phyloP scores from a whole-genome alignment of 2,797 vertebrate genomes.

The Okamejei kenojei region DNA sequence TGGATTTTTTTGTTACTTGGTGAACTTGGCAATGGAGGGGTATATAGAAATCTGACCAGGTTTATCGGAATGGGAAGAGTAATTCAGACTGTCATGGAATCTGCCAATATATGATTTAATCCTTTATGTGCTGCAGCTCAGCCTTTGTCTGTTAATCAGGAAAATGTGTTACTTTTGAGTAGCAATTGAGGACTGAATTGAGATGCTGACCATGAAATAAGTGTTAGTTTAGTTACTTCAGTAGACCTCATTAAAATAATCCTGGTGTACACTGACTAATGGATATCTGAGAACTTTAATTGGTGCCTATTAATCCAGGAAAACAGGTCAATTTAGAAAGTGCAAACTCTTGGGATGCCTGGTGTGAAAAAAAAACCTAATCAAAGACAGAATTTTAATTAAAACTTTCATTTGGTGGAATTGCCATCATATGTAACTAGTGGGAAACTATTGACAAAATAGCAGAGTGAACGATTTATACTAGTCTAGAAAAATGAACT shows the following conservation, averaged over 20 bases:
- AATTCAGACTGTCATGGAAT: background rate
- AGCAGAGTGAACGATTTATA: background rate
- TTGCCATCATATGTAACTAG: background rate
- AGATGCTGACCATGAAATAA: constrained; percentile 7
- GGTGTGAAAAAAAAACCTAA: background rate
- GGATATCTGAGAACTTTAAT: background rate
- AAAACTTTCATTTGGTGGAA: background rate
- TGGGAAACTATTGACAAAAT: background rate
- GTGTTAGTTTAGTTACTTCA: background rate
- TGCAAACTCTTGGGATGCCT: background rate
- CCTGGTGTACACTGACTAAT: background rate
- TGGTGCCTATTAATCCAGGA: background rate
- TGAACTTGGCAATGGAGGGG: background rate
- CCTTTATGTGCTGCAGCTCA: background rate
- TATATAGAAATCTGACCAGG: background rate
- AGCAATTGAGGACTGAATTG: background rate
- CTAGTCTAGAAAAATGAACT: background rate
- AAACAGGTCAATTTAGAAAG: background rate
- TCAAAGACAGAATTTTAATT: background rate
- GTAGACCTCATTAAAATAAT: background rate
- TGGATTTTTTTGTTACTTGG: background rate
- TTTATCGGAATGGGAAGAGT: background rate
- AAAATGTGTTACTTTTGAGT: background rate
- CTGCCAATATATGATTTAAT: background rate
- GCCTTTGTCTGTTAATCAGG: no score